Evolutionary conservation across 2,797 vertebrate genomes (phyloP).

Genomic region (Enteromius mattozi): DNA sequence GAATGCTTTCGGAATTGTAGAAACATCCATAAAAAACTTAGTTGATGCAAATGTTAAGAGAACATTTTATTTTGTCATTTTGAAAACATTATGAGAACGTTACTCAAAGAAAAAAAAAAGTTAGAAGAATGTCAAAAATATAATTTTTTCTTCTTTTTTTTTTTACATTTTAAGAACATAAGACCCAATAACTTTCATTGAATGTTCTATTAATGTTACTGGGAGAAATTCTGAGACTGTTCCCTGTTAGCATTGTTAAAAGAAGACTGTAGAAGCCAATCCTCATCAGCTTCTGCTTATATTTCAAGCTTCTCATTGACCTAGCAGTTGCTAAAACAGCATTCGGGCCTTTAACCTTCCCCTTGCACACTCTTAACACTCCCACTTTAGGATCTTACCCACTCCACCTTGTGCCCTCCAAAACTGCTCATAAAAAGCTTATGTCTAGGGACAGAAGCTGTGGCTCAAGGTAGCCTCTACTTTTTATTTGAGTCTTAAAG

Average conservation of each 20-base stretch:
- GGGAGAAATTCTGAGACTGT: not conserved
- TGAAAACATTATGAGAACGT: not conserved
- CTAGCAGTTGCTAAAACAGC: constrained; percentile 53
- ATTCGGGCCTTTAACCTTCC: constrained; percentile 55
- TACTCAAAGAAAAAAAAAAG: not conserved
- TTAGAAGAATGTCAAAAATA: not conserved
- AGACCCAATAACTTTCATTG: constrained; percentile 26
- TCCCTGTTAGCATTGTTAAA: not conserved
- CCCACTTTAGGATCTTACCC: constrained; percentile 65
- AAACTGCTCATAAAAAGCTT: constrained; percentile 71
- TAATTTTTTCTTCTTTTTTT: too few relatives aligned
- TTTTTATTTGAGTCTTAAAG: constrained; percentile 79
- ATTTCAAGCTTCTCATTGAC: constrained; percentile 25
- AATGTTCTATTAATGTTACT: not conserved
- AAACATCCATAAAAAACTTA: not conserved
- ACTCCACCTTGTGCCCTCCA: constrained; percentile 68
- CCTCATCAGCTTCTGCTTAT: not conserved
- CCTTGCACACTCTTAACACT: constrained; percentile 62
- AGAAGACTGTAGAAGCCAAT: not conserved
- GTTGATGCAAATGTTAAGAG: not conserved
- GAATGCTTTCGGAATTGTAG: not conserved
- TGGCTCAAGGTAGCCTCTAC: constrained; percentile 73
- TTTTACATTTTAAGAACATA: not conserved
- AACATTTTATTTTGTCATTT: not conserved
- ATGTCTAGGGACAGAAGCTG: constrained; percentile 71